A percentile compares a stretch with the other conserved stretches of the same genome.
Evolutionary conservation across 1,140 invertebrate species (phyloP).

Genomic region (Homarus americanus): DNA sequence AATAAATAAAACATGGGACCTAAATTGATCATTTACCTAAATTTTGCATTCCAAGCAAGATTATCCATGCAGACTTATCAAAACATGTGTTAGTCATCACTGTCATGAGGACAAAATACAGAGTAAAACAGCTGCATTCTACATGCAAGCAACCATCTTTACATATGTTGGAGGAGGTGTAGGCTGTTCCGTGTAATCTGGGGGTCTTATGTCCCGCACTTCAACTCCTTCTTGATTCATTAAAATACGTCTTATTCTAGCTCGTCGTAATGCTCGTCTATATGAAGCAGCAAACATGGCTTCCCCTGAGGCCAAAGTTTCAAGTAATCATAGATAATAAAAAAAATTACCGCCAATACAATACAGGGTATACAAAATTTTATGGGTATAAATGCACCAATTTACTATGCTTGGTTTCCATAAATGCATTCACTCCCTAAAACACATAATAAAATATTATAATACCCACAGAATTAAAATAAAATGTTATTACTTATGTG

Average conservation of each 20-base stretch:
- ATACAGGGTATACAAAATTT: too few species aligned
- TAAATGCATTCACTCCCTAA: too few species aligned
- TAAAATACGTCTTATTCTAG: constrained; percentile 32
- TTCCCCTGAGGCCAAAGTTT: background rate
- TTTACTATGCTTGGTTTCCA: too few species aligned
- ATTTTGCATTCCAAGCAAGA: background rate
- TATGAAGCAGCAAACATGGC: constrained; percentile 20
- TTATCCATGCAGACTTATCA: background rate
- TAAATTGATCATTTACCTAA: too few species aligned
- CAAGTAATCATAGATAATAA: too few species aligned
- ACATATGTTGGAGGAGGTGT: constrained; percentile 32
- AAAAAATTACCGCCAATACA: too few species aligned
- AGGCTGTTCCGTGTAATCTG: constrained; percentile 4
- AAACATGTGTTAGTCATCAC: background rate
- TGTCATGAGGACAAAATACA: background rate
- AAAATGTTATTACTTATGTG: too few species aligned
- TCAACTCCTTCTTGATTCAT: constrained; percentile 32
- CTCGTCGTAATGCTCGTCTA: constrained; percentile 37
- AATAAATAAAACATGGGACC: too few species aligned
- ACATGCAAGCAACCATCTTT: background rate
- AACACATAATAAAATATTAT: too few species aligned
- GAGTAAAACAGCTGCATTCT: background rate
- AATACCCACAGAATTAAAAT: too few species aligned
- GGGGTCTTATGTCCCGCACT: background rate
- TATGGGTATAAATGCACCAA: too few species aligned